phyloP scores from a whole-genome alignment of 2,797 vertebrate species.

The Anguilla anguilla region DNA sequence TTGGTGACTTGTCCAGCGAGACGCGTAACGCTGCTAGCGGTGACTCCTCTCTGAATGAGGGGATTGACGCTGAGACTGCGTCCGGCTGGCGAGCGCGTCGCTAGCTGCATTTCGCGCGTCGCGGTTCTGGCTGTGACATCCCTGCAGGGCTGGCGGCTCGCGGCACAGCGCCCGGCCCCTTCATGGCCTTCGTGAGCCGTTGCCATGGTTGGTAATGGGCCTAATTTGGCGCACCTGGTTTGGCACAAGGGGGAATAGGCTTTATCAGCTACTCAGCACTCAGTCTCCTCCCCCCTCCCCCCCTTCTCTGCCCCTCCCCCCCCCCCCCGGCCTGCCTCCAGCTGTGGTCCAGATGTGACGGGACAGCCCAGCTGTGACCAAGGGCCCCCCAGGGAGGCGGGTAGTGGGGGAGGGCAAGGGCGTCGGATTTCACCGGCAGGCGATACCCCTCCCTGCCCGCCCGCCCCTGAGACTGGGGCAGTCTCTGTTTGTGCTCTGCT shows the following conservation, averaged over 20 bases:
- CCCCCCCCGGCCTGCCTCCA: constrained; percentile 2
- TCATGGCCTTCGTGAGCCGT: background rate
- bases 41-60: background rate
- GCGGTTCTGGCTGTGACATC: too few relatives aligned
- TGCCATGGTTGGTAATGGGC: constrained; percentile 2
- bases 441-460: background rate
- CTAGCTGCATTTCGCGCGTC: background rate
- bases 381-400: background rate
- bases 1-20: background rate
- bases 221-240: background rate
- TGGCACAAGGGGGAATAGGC: background rate
- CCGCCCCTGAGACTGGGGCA: background rate
- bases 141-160: background rate
- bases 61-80: background rate
- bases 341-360: constrained; percentile 33
- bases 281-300: background rate
- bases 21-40: background rate
- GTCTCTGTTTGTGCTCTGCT: background rate
- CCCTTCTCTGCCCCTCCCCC: background rate
- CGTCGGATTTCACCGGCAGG: background rate
- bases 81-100: background rate
- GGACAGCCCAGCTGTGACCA: constrained; percentile 21
- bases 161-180: background rate
- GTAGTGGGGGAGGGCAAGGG: background rate
- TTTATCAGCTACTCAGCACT: background rate